Evolutionary conservation across 2,888 invertebrate genomes (phyloP), one percentile per base, ranked within the genome.

Genomic region (Junonia oenone): DNA sequence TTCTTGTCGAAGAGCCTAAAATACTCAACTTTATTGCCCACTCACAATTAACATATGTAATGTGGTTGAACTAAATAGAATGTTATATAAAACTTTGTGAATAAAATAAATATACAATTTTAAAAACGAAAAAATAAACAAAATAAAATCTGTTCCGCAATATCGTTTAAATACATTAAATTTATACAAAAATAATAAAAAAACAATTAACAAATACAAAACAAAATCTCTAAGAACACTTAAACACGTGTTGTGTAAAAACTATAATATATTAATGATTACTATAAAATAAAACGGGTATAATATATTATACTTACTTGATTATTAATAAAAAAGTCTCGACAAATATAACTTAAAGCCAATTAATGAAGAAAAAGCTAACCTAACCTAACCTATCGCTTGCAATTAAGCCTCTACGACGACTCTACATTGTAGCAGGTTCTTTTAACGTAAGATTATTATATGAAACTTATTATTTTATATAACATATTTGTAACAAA

Each of bases 1-100:
- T 60, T 59, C 59, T 56, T 47, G 56, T 56, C 58, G 58, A 60
- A 49, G 22, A n/a, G 55, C 51, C 59, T 62, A 58, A 62, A 62
- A 58, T 62, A 59, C 51, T 38, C 43, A 19, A 38, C 31, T 55
- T 53, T 52, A 56, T 50, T 46, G 52, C 49, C 38, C 40, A 56
- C 33, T 38, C 45, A n/a, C 33, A 29, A 49, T 49, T 52, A 49
- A 52, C 38, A 47, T 53, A 38, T 38, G 22, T 29, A 45, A 45
- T 45, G 4, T n/a, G 31, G 0, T 2, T n/a, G 11, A 33, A 3
- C 11, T 11, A 33, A 33, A n/a, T 33, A n/a, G n/a, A n/a, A n/a
- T n/a, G n/a, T n/a, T n/a, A n/a, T n/a, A n/a, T n/a, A n/a, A n/a
- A n/a, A n/a, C n/a, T n/a, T n/a, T n/a, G n/a, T n/a, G n/a, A n/a